Evolutionary conservation across 1,140 invertebrate genomes (phyloP), one percentile per base, ranked within the genome.

Genomic region (Lithobius niger): DNA sequence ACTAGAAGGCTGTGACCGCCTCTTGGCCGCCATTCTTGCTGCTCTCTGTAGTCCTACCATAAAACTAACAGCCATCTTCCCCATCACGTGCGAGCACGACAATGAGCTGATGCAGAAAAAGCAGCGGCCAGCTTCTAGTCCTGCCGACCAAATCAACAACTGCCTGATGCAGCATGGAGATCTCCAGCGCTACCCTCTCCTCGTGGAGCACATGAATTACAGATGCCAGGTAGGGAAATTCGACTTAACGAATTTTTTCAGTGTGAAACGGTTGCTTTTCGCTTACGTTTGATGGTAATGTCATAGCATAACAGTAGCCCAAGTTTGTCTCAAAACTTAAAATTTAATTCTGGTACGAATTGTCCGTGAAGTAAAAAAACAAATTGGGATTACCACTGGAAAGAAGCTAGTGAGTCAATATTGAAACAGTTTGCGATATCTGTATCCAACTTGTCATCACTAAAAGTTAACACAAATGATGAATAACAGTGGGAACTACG

Each of bases 131-230:
- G 26, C 26, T 19, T 24, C 44, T 1, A 55, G 42, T 55, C 47
- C 57, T 4, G 24, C 56, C n/a, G 52, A 40, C 25, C 18, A 49
- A 15, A 26, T 19, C 15, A 47, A 21, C 22, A 27, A 25, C 27
- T 13, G 3, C 27, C 67, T 69, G 56, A 65, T 66, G 53, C 62
- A 69, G 25, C 24, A 63, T 69, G 19, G 76, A 1, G 84, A 88
- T 63, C 71, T 75, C 2, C 79, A 86, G 69, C 78, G 79, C 62
- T 88, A 86, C 73, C 86, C 86, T 0, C 75, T 88, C 52, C 71
- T 89, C 1, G 84, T 87, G 0, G 83, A 86, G 62, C 85, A 88
- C 67, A 88, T 89, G 76, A 85, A 78, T 54, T 82, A 81, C 63
- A 79, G 83, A 54, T 82, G 75, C 60, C 80, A 83, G 71, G 77